phyloP scores from a whole-genome alignment of 2,888 invertebrate species.

The Prionchulus punctatus region DNA sequence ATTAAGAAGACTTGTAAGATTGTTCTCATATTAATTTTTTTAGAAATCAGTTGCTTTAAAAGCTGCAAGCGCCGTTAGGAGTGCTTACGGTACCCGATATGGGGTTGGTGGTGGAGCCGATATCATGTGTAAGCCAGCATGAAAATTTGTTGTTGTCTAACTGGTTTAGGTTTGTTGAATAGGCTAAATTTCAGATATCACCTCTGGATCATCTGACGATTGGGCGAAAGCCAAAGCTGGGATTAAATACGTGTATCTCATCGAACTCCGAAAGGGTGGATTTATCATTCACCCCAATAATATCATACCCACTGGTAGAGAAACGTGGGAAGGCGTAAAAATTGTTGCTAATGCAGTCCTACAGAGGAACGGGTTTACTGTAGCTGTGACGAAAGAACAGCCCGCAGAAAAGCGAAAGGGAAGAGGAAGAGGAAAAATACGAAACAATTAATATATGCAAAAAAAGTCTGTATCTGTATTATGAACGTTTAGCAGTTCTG shows the following conservation, averaged over 20 bases:
- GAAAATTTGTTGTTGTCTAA: too few relatives aligned
- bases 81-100: constrained; percentile 26
- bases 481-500: too few relatives aligned
- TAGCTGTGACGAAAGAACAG: too few relatives aligned
- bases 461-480: too few relatives aligned
- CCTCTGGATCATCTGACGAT: constrained; percentile 30
- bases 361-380: too few relatives aligned
- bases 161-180: too few relatives aligned
- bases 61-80: constrained; percentile 24
- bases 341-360: constrained; percentile 24
- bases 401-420: too few relatives aligned
- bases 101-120: constrained; percentile 30
- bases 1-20: too few relatives aligned
- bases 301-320: constrained; percentile 29
- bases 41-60: constrained; percentile 13
- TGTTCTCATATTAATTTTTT: too few relatives aligned
- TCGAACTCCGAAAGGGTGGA: constrained; percentile 25
- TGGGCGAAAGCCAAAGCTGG: constrained; percentile 29
- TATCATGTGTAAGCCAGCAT: constrained; percentile 28
- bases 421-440: too few relatives aligned
- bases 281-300: constrained; percentile 27
- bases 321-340: constrained; percentile 29
- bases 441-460: too few relatives aligned
- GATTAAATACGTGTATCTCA: constrained; percentile 27
- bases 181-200: constrained; percentile 26